Evolutionary conservation across 2,797 vertebrate species (phyloP), one percentile per base, ranked within the genome.

Genomic region (Dendrocincla tyrannina): DNA sequence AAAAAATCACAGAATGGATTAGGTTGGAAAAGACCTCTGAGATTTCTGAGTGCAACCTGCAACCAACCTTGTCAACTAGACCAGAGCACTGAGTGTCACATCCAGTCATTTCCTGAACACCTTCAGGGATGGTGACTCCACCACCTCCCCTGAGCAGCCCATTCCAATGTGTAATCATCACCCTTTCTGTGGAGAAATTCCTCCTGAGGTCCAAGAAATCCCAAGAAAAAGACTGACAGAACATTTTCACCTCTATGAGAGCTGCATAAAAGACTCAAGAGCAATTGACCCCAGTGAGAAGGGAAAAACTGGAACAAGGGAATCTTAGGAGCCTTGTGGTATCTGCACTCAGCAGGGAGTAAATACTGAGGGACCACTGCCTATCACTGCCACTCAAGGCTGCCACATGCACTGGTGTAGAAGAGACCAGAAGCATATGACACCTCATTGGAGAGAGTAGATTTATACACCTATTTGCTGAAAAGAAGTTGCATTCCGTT

Each of bases 231-330:
- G 10, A 33, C 70, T 47, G 67, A 39, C 50, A 81, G 60, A 69
- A 33, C 25, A 73, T 92, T 85, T 92, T 83, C 58, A 82, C 32
- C 74, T 92, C 91, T 70, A 13, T 17, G 7, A 53, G 68, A 92
- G 91, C 39, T 85, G 66, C 81, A 91, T 41, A 85, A 95, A 95
- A 63, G 60, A 53, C 73, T 96, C 79, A 58, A 88, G 91, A 90
- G 91, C 59, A 88, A 66, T 46, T 77, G 66, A 74, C 73, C 67
- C 72, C 75, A 77, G 72, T 47, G 85, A 73, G 75, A 86, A 94
- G 70, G 83, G 81, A 35, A 52, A 90, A 92, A 77, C 39, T 77
- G 89, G 63, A 70, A 39, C 5, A 62, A 70, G 74, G 52, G 66
- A 77, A 69, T 87, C 44, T 69, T 47, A 60, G 3, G 4, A 78